Percentiles rank a stretch among this genome's conserved stretches.
Evolutionary conservation across 2,797 vertebrate genomes (phyloP).

Genomic region (Melanotaenia maccullochi): DNA sequence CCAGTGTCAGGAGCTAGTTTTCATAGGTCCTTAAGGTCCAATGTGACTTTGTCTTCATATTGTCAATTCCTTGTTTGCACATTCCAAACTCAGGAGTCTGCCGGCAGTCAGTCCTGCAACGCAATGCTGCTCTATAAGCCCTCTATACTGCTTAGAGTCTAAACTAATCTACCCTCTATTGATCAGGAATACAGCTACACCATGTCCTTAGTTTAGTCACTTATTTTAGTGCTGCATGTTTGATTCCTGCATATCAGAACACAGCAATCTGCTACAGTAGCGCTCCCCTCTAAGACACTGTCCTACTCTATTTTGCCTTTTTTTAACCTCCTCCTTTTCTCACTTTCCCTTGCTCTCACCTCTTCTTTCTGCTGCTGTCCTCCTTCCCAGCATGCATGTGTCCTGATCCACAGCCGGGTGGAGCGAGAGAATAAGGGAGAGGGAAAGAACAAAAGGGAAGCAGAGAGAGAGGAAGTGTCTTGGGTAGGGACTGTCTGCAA

Average conservation of each 20-base stretch:
- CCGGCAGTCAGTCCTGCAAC: slow-evolving; percentile 44
- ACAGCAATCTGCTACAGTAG: slow-evolving; percentile 70
- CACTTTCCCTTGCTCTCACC: slow-evolving; percentile 34
- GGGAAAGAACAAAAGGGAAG: slow-evolving; percentile 41
- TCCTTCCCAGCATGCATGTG: slow-evolving; percentile 66
- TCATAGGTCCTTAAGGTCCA: slow-evolving; percentile 36
- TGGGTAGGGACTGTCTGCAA: slow-evolving; percentile 82
- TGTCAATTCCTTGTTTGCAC: slow-evolving; percentile 39
- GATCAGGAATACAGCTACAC: slow-evolving; percentile 61
- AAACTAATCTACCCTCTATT: slow-evolving; percentile 62
- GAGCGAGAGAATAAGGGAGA: not conserved
- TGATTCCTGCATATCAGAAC: slow-evolving; percentile 68
- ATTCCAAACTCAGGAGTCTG: slow-evolving; percentile 54
- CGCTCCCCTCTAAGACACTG: slow-evolving; percentile 68
- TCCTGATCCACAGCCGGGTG: slow-evolving; percentile 70
- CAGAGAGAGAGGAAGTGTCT: slow-evolving; percentile 70
- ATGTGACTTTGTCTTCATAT: slow-evolving; percentile 54
- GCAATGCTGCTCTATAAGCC: slow-evolving; percentile 40
- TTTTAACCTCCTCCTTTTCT: slow-evolving; percentile 38
- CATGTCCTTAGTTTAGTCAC: slow-evolving; percentile 56
- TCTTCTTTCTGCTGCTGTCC: slow-evolving; percentile 61
- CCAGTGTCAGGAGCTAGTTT: slow-evolving; percentile 45
- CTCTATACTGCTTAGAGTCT: slow-evolving; percentile 32
- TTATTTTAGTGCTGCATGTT: slow-evolving; percentile 65
- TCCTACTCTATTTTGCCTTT: slow-evolving; percentile 63